These are phyloP conservation scores for Diadumene lineata DNA, from an alignment of 92 coral and sea anemone species.

Conservation along the genomic window DNA sequence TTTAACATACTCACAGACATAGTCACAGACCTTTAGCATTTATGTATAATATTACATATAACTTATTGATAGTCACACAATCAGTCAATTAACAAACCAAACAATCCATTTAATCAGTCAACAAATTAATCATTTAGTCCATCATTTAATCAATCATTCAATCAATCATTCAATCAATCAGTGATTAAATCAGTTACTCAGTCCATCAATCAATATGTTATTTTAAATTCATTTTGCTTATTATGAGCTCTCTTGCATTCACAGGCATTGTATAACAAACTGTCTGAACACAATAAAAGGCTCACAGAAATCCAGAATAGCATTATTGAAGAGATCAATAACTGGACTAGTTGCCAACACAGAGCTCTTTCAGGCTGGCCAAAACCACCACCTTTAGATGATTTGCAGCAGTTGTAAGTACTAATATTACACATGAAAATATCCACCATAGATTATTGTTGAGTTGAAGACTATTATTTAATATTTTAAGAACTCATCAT, in stretches of 20 bases:
- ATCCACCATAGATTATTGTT: background rate
- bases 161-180: no score
- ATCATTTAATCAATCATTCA: no score
- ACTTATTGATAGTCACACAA: no score
- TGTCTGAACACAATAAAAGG: constrained; percentile 57
- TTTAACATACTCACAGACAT: no score
- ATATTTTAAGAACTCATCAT: no score
- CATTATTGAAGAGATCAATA: constrained; percentile 58
- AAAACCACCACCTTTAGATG: constrained; percentile 73
- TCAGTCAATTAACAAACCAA: no score
- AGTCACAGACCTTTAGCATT: no score
- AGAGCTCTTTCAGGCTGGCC: constrained; percentile 85
- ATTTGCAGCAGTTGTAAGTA: constrained; percentile 66
- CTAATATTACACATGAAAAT: background rate
- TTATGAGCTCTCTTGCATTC: background rate
- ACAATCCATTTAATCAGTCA: no score
- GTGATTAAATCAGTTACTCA: no score
- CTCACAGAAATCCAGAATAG: constrained; percentile 58
- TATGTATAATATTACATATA: no score
- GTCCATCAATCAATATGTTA: background rate
- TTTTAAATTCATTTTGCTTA: background rate
- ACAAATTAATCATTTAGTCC: no score
- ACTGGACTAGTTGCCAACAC: constrained; percentile 79
- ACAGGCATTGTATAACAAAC: constrained; percentile 12
- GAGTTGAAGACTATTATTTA: background rate